A percentile compares a stretch with the other conserved stretches of the same genome.
phyloP scores from a whole-genome alignment of 2,113 vertebrate species.

The Myxocyprinus asiaticus region DNA sequence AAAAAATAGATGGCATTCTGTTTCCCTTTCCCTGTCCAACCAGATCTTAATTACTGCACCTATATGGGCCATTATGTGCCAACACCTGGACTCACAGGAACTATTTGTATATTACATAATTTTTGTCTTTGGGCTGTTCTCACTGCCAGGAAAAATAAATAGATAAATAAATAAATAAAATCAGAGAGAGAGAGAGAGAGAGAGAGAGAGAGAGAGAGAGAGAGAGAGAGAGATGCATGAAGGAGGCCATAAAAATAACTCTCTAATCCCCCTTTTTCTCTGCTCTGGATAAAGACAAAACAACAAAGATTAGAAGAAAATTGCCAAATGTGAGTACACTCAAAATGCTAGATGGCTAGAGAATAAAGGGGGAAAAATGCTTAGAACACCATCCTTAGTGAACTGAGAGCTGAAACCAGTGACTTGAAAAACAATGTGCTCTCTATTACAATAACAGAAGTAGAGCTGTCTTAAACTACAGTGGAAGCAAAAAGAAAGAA shows the following conservation, averaged over 20 bases:
- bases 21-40: conserved; percentile 29
- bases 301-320: conserved; percentile 26
- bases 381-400: not conserved
- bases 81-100: conserved; percentile 48
- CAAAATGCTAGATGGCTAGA: conserved; percentile 8
- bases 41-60: conserved; percentile 55
- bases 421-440: conserved; percentile 22
- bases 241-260: conserved; percentile 54
- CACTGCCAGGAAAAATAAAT: conserved; percentile 42
- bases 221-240: not conserved
- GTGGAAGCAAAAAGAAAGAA: conserved; percentile 3
- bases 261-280: not conserved
- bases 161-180: conserved; percentile 38
- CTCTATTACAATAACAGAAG: conserved; percentile 29
- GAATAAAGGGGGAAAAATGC: not conserved
- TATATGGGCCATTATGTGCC: conserved; percentile 56
- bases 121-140: conserved; percentile 47
- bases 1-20: conserved; percentile 44
- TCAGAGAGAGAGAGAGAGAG: conserved; percentile 21
- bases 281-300: conserved; percentile 16
- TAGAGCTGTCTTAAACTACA: not conserved
- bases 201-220: conserved; percentile 12
- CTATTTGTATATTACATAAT: conserved; percentile 51
- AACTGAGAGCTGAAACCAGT: conserved; percentile 3
- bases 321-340: not conserved